Evolutionary conservation across 2,113 vertebrate genomes (phyloP), one percentile per base, ranked within the genome.

Genomic region (Poecilia latipinna): DNA sequence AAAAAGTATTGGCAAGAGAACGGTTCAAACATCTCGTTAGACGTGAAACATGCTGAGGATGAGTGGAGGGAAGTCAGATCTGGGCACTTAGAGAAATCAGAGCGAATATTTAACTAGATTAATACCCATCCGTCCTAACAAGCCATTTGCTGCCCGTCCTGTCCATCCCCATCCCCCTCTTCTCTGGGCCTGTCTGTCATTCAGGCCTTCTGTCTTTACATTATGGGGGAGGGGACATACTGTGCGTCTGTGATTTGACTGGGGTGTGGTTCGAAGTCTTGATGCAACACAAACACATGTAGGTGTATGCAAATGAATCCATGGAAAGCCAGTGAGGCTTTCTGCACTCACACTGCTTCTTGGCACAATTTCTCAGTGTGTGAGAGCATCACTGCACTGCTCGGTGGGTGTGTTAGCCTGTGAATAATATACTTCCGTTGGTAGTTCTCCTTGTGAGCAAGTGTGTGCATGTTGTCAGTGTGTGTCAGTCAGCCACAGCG

Each of bases 401-500:
- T 75, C 8, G n/a, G 72, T 80, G 86, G 84, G 82, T 80, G 90
- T 83, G 88, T 83, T 64, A 83, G 80, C 75, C 70, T 82, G 71
- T 72, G 78, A 77, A 85, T 86, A 76, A 89, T 89, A 82, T 71
- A 89, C 88, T 89, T 90, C 78, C 78, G 54, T 61, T 60, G 78
- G 66, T 75, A 63, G 66, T 76, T 67, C 26, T 72, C 33, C 75
- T 70, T 77, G 70, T 72, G 79, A 69, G 68, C 26, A 68, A 67
- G 70, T 75, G 77, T 77, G 2, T 64, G 79, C 33, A 31, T 1
- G 31, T 35, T 77, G 42, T 66, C 12, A 12, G 71, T 75, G 81
- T 69, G 80, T 93, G 91, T 88, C 92, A 88, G 85, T 90, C 88
- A 84, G 75, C 79, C 85, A 75, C 90, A 90, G 88, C 88, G 12